Conservation (phyloP, 1,140 invertebrate genomes). For the Octopus sinensis region DNA sequence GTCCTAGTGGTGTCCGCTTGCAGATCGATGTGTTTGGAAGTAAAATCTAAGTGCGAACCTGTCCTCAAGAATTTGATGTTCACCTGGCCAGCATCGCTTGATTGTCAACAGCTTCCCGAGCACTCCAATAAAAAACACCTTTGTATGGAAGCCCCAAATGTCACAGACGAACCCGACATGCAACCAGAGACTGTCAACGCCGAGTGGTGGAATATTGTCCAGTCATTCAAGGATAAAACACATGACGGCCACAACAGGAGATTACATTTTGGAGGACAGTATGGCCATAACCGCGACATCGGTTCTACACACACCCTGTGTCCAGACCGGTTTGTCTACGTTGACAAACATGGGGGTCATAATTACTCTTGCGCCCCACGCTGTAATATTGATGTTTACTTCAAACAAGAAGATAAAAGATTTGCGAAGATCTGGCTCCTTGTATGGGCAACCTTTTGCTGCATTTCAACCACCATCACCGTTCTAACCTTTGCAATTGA, state of each 20-base stretch:
- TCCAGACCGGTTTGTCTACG: constrained; percentile 47
- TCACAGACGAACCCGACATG: constrained; percentile 46
- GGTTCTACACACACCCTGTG: constrained; percentile 27
- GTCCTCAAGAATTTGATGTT: constrained; percentile 53
- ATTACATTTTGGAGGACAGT: not conserved
- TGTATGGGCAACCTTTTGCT: constrained; percentile 61
- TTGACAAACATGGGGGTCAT: constrained; percentile 40
- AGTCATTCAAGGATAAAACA: constrained; percentile 26
- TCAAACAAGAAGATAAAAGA: constrained; percentile 58
- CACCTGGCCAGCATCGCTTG: constrained; percentile 53
- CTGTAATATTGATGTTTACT: constrained; percentile 53
- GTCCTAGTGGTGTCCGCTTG: constrained; percentile 57
- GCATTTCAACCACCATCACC: constrained; percentile 53
- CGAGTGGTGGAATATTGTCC: constrained; percentile 34
- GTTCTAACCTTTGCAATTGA: constrained; percentile 60
- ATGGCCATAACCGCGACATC: not conserved
- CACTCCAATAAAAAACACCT: constrained; percentile 64
- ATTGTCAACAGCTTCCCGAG: constrained; percentile 55
- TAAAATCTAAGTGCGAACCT: constrained; percentile 56
- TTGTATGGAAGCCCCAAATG: constrained; percentile 77
- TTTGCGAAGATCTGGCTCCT: constrained; percentile 64
- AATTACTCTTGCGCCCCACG: constrained; percentile 53
- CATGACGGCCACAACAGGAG: not conserved
- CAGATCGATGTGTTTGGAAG: constrained; percentile 56
- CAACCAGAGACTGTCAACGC: constrained; percentile 62